Evolutionary conservation across 2,888 invertebrate species (phyloP), one percentile per base, ranked within the genome.

Genomic region (Uropetala carovei): DNA sequence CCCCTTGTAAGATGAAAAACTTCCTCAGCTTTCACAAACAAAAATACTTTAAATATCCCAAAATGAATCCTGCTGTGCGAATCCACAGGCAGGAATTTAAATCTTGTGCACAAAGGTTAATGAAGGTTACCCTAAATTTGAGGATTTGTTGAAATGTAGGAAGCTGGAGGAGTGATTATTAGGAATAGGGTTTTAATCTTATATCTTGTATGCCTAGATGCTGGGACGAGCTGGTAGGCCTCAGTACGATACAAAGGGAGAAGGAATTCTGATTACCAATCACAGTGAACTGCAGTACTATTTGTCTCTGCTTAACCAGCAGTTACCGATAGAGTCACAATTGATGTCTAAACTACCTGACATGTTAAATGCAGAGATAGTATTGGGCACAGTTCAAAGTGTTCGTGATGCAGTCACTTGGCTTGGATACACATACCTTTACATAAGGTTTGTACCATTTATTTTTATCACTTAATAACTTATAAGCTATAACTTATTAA

Each of bases 271-370:
- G 64, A 99, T 99, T 92, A 99, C 99, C 0, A 99, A 99, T 95
- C 99, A 99, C 95, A 98, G 98, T 93, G 99, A 99, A 95, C 96
- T 99, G 13, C 99, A 99, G 94, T 99, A 99, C 95, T 99, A 99
- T 95, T 96, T 99, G 43, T 99, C 99, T 0, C 96, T 99, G 22
- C 96, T 99, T 93, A 99, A 99, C 95, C 99, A 99, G 95, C 99
- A 99, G 94, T 95, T 99, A 93, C 99, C 99, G 0, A 99, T 99
- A 92, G 99, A 99, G 95, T 99, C 99, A 0, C 99, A 99, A 95
- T 96, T 99, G 94, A 96, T 99, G 43, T 96, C 97, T 92, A 99
- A 98, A 95, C 95, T 99, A 94, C 98, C 99, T 0, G 99, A 99
- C 95, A 98, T 99, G 97, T 95, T 99, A 68, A 99, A 99, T 95